Base-by-base conservation (phyloP, 1,140 invertebrate genomes). In the Pseudobourletiella spinata region DNA sequence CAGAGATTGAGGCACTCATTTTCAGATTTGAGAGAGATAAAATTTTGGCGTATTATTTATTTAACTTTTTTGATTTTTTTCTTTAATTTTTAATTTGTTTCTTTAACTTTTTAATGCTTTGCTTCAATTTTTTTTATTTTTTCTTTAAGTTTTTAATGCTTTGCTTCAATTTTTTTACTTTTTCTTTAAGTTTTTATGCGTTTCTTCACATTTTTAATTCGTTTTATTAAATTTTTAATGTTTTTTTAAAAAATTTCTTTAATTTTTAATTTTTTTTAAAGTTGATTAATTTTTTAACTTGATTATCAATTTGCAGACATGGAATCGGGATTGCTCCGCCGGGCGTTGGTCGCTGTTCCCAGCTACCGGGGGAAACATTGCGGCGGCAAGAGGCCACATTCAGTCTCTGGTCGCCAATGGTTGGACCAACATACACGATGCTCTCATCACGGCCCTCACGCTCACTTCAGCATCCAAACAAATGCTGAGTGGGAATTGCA, bases 361-460 rank as follows among this genome's bases (percentile, higher is more conserved):
- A 28, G 63, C 63, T 14, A 61, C 48, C 6, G 20, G 30, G 2
- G n/a, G 14, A 35, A 60, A 56, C 32, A n/a, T 65, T 2, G 4
- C 22, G 2, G 14, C 24, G 4, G 63, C 52, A 1, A 26, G 50
- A 14, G n/a, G 42, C n/a, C 51, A 55, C 25, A 43, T 65, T 11
- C 18, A 57, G 1, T 28, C 1, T 4, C 42, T 65, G 25, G 20
- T 35, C 11, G 51, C 52, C 0, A 2, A 18, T 1, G 64, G 64
- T 0, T 22, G 44, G 0, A 66, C 84, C 1, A 84, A 86, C 70
- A 85, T 87, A 56, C 73, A 80, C 48, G 77, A 77, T 26, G 83
- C 83, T 0, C 70, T 86, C 14, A 73, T 76, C 44, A 74, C 78
- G 16, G 83, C 80, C n/a, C n/a, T n/a, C n/a, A n/a, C 0, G 71